phyloP scores from a whole-genome alignment of 2,113 vertebrate species.

The Serilophus lunatus region DNA sequence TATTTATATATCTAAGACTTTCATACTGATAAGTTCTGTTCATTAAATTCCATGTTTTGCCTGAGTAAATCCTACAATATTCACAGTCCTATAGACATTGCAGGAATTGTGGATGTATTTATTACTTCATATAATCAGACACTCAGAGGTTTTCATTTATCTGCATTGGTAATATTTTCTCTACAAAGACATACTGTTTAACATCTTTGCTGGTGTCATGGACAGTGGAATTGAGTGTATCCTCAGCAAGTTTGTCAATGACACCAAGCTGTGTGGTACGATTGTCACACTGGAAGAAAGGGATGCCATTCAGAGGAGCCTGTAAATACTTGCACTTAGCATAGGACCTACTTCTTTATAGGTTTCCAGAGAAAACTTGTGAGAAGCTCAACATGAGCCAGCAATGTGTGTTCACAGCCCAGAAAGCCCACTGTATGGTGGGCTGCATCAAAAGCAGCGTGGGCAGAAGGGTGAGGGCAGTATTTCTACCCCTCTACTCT shows the following conservation, averaged over 20 bases:
- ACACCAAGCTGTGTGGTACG: too few relatives aligned
- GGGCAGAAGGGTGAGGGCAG: rapidly evolving
- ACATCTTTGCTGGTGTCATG: not conserved
- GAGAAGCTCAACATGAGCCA: not conserved
- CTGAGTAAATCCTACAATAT: not conserved
- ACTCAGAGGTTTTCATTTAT: not conserved
- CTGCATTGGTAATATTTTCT: not conserved
- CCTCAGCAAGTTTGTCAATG: not conserved
- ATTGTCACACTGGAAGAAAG: not conserved
- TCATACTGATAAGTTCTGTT: not conserved
- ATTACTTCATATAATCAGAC: not conserved
- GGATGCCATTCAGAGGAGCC: not conserved
- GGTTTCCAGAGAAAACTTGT: not conserved
- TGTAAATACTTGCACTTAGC: not conserved
- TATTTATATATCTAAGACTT: not conserved
- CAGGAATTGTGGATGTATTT: not conserved
- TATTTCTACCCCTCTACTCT: not conserved
- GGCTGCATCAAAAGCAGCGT: rapidly evolving
- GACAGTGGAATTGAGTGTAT: not conserved
- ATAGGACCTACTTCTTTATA: not conserved
- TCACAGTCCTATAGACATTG: not conserved
- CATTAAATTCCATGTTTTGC: not conserved
- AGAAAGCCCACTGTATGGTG: rapidly evolving
- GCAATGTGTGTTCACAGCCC: not conserved
- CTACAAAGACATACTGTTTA: not conserved